Percentiles rank a stretch among this genome's conserved stretches.
phyloP scores from a whole-genome alignment of 2,888 invertebrate species.

The Lumbricus terrestris region DNA sequence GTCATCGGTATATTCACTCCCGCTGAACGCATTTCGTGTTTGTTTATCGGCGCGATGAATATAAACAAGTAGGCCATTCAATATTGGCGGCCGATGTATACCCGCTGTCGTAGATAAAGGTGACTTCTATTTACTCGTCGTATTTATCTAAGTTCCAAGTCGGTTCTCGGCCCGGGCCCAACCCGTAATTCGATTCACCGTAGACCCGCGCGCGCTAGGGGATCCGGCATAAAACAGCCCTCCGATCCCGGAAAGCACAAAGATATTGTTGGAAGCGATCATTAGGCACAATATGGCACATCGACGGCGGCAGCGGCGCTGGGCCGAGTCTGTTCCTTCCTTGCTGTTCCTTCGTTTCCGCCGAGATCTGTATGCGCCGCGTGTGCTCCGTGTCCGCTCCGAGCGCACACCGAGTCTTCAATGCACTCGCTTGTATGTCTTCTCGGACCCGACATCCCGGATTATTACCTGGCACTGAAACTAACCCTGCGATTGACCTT shows the following conservation, averaged over 20 bases:
- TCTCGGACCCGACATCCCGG: too few species aligned
- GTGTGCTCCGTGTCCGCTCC: neutral
- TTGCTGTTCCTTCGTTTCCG: neutral
- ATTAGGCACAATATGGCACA: neutral
- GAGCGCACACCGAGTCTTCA: neutral
- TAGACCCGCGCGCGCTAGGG: neutral
- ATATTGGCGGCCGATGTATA: neutral
- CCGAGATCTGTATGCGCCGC: neutral
- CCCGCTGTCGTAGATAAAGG: constrained; percentile 3
- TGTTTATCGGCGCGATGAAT: constrained; percentile 11
- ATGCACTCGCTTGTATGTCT: neutral
- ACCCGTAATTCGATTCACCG: constrained; percentile 3
- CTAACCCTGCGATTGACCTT: too few species aligned
- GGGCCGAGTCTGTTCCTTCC: neutral
- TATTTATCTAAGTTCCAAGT: neutral
- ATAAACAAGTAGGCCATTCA: constrained; percentile 6
- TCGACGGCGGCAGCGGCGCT: neutral
- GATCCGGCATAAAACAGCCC: neutral
- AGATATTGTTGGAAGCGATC: constrained; percentile 3
- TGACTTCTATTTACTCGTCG: neutral
- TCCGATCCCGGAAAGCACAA: neutral
- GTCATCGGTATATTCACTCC: neutral
- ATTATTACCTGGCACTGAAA: too few species aligned
- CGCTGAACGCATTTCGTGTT: constrained; percentile 3
- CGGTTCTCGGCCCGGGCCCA: neutral